Percentiles rank a stretch among this genome's conserved stretches.
phyloP scores from a whole-genome alignment of 1,140 invertebrate species.

The Eulimnadia texana region DNA sequence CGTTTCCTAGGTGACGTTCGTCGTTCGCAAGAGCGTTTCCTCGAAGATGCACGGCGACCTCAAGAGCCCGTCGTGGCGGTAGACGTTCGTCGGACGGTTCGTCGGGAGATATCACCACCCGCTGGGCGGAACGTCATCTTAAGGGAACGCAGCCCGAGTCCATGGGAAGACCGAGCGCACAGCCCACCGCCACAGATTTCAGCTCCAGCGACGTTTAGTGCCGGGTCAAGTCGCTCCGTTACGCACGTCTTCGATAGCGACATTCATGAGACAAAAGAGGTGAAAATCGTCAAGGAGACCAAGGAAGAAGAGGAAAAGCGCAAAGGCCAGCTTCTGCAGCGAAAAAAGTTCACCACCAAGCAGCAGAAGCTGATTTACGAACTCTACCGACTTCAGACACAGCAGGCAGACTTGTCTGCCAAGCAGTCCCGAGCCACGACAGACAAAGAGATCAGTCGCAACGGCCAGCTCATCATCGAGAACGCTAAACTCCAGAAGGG shows the following conservation, averaged over 20 bases:
- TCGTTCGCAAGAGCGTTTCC: too few species aligned
- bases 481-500: slow-evolving; percentile 5
- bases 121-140: background rate
- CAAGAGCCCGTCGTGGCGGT: background rate
- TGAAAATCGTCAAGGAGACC: background rate
- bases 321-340: background rate
- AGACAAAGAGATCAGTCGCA: background rate
- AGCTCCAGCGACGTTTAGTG: background rate
- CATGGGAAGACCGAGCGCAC: background rate
- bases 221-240: too few species aligned
- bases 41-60: too few species aligned
- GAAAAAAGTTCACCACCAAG: background rate
- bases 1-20: too few species aligned
- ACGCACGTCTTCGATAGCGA: too few species aligned
- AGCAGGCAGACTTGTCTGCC: background rate
- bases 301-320: background rate
- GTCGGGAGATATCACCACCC: background rate
- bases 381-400: background rate
- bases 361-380: slow-evolving; percentile 3
- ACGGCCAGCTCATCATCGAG: background rate
- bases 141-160: background rate
- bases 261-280: too few species aligned
- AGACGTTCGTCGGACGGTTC: background rate
- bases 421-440: background rate
- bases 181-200: background rate